phyloP scores from a whole-genome alignment of 2,888 invertebrate genomes.

The Agonopterix subpropinquella region DNA sequence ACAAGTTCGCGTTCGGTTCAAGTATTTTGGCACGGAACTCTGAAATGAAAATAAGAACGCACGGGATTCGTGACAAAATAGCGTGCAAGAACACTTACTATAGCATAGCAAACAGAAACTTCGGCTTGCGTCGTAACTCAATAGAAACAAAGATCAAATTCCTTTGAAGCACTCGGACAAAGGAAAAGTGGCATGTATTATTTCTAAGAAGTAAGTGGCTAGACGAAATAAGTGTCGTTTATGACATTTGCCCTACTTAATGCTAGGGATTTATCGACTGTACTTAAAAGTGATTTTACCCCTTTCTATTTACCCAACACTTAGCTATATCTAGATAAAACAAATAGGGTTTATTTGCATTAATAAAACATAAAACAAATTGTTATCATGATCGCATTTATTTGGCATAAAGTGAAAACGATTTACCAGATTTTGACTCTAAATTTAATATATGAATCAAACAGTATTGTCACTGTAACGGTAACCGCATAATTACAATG shows the following conservation, averaged over 20 bases:
- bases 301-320: conserved; percentile 7
- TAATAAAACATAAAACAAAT: conserved; percentile 3
- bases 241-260: conserved; percentile 39
- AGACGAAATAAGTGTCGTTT: conserved; percentile 45
- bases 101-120: conserved; percentile 13
- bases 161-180: conserved; percentile 11
- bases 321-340: not conserved
- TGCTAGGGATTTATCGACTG: conserved; percentile 20
- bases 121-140: conserved; percentile 15
- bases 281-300: conserved; percentile 6
- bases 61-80: conserved; percentile 57
- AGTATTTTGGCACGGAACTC: conserved; percentile 2
- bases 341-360: conserved; percentile 1
- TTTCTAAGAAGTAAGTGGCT: conserved; percentile 36
- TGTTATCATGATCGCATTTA: not conserved
- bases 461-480: not conserved
- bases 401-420: conserved; percentile 1
- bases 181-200: conserved; percentile 20
- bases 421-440: not conserved
- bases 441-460: not conserved
- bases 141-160: conserved; percentile 26
- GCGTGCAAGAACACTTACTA: conserved; percentile 33
- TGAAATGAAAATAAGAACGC: conserved; percentile 52
- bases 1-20: too few species aligned
- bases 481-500: too few species aligned